phyloP scores from a whole-genome alignment of 2,113 vertebrate species.

The Ia io region DNA sequence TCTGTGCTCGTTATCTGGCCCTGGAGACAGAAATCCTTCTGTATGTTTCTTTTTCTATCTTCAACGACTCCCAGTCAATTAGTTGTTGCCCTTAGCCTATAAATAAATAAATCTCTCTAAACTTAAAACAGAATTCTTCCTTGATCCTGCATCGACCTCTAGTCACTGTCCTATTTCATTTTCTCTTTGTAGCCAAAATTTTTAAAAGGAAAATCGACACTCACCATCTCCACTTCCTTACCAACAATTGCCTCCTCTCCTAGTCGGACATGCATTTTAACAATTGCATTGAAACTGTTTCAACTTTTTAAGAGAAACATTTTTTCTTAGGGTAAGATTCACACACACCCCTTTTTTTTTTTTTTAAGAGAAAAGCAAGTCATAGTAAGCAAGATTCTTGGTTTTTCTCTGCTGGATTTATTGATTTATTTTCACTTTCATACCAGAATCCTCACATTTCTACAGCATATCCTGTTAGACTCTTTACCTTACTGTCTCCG shows the following conservation, averaged over 20 bases:
- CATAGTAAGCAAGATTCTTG: background rate
- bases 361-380: background rate
- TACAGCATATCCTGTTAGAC: background rate
- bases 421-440: background rate
- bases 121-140: background rate
- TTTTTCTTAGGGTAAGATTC: background rate
- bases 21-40: background rate
- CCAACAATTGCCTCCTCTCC: background rate
- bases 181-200: background rate
- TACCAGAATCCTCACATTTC: background rate
- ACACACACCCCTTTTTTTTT: too few species aligned
- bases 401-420: background rate
- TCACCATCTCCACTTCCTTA: background rate
- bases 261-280: background rate
- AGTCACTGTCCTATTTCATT: background rate
- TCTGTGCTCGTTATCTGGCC: background rate
- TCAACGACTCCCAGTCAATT: background rate
- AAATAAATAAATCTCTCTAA: background rate
- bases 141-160: background rate
- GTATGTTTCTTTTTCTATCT: background rate
- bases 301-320: background rate
- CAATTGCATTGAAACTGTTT: background rate
- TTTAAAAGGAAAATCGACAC: background rate
- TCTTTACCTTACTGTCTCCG: background rate
- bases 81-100: background rate